Evolutionary conservation across 1,140 invertebrate genomes (phyloP), one percentile per base, ranked within the genome.

Genomic region (Bombus ignitus): DNA sequence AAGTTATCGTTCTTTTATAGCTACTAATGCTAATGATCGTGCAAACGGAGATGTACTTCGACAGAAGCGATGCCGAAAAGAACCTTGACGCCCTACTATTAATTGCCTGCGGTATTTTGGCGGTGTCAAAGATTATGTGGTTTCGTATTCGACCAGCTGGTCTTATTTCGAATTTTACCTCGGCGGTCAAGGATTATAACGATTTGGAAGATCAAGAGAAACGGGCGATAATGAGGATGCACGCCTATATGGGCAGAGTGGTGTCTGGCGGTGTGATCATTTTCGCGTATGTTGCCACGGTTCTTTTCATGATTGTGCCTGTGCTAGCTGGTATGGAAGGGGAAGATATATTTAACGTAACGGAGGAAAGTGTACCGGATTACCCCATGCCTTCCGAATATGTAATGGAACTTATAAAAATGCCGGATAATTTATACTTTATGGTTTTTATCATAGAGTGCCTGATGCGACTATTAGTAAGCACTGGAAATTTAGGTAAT

Each of bases 401-500:
- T 2, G 42, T 39, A 1, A 3, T 90, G 44, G 28, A 53, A 0
- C n/a, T 59, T 15, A 25, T 89, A 13, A 9, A 74, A 5, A 3
- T 53, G 22, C 74, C 88, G 12, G 32, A 44, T 1, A 57, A 12
- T 1, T 32, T 89, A 42, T n/a, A 65, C n/a, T n/a, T 10, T 25
- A 12, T 70, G 2, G 25, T 87, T 0, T 84, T 71, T 8, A 0
- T 81, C 5, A 13, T 39, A 1, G 59, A 89, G 35, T 47, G 28
- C 10, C 1, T 78, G 0, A 42, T 85, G 42, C 4, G 84, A 42
- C 2, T 81, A 12, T 0, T 81, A 2, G 39, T 53, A n/a, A 42
- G 47, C 28, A 81, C n/a, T 8, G 68, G 85, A 25, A 89, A 89
- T 62, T 6, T 81, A 5, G 88, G 88, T 90, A 89, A 87, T 13